Evolutionary conservation across 2,113 vertebrate species (phyloP).

Genomic region (Ailurus styani): DNA sequence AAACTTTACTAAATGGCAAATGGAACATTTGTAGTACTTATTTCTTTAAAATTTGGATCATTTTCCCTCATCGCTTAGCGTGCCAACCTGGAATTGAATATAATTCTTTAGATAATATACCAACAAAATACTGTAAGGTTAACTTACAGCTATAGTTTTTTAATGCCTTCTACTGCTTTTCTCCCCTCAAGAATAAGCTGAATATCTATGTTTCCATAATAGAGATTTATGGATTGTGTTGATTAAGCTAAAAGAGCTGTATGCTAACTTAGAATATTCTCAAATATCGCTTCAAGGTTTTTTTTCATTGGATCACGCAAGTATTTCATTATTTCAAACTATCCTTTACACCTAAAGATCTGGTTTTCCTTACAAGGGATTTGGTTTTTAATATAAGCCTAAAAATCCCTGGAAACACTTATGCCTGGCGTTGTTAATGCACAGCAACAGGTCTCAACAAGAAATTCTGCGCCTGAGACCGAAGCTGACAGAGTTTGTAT

Average conservation of each 20-base stretch:
- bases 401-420: background rate
- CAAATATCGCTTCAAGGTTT: background rate
- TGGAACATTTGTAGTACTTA: background rate
- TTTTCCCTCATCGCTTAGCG: background rate
- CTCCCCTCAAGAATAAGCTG: background rate
- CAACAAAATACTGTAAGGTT: background rate
- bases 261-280: background rate
- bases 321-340: conserved; percentile 38
- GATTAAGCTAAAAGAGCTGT: background rate
- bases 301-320: background rate
- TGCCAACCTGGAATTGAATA: background rate
- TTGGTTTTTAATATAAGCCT: background rate
- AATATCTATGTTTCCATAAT: background rate
- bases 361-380: background rate
- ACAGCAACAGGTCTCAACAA: conserved; percentile 14
- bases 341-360: background rate
- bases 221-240: background rate
- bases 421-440: background rate
- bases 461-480: background rate
- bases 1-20: background rate
- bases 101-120: background rate
- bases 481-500: background rate
- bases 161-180: background rate
- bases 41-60: background rate
- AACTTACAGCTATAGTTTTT: background rate